Percentiles rank a stretch among this genome's conserved stretches.
Conservation (phyloP, 2,888 invertebrate genomes). For the Caenorhabditis sp. region DNA sequence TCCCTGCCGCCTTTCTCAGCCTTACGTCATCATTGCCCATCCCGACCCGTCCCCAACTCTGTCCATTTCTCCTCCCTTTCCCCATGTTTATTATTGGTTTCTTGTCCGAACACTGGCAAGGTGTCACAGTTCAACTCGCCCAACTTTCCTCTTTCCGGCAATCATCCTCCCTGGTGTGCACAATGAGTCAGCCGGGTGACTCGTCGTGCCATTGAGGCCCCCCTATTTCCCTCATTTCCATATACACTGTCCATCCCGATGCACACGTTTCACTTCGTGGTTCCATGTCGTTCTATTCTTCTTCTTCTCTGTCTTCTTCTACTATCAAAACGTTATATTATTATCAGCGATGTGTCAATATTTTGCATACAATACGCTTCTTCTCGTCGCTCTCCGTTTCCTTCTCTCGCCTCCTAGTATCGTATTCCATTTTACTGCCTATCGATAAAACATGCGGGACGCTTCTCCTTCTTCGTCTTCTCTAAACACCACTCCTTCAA, state of each 20-base stretch:
- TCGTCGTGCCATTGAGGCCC: constrained; percentile 12
- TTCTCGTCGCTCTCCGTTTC: constrained; percentile 1
- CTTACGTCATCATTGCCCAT: background rate
- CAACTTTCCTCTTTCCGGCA: constrained; percentile 2
- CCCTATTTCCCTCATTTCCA: constrained; percentile 32
- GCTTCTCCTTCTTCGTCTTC: too few species aligned
- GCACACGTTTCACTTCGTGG: background rate
- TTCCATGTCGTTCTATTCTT: background rate
- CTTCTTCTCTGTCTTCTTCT: background rate
- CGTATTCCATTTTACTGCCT: constrained; percentile 48
- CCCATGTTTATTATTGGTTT: constrained; percentile 48
- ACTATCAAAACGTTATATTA: constrained; percentile 19
- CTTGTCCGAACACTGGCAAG: constrained; percentile 36
- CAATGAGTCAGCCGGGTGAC: constrained; percentile 42
- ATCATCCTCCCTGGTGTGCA: constrained; percentile 22
- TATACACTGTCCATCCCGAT: background rate
- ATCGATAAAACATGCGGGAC: constrained; percentile 58
- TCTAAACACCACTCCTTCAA: too few species aligned
- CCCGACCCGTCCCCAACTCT: background rate
- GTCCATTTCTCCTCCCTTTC: constrained; percentile 11
- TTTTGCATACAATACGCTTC: constrained; percentile 50
- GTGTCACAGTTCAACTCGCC: constrained; percentile 5
- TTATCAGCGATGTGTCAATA: constrained; percentile 53
- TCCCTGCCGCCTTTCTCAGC: background rate
- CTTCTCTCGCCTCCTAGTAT: constrained; percentile 26